phyloP scores from a whole-genome alignment of 2,113 vertebrate genomes.

The Phrynosoma blainvillii region DNA sequence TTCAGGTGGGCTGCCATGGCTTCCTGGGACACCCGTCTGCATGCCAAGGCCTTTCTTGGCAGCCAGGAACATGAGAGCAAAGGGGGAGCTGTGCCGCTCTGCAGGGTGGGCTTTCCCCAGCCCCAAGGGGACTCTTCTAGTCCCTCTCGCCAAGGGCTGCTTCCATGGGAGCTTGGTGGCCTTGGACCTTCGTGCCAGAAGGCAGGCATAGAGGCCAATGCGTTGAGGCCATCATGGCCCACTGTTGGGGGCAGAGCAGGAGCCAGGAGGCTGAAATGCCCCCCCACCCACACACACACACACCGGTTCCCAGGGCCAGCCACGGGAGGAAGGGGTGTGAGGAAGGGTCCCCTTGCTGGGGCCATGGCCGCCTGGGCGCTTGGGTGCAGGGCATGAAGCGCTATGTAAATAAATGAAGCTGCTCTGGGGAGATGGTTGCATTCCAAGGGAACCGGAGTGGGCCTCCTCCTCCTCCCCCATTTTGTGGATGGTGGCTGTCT shows the following conservation, averaged over 20 bases:
- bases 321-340: not conserved
- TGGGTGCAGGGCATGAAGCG: not conserved
- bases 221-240: too few relatives aligned
- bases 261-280: not conserved
- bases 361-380: not conserved
- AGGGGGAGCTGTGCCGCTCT: too few relatives aligned
- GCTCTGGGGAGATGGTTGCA: not conserved
- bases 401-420: too few relatives aligned
- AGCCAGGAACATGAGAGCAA: too few relatives aligned
- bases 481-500: constrained; percentile 28
- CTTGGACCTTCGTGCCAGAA: not conserved
- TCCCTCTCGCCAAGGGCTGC: not conserved
- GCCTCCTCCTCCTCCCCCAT: constrained; percentile 37
- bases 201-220: not conserved
- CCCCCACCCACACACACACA: too few relatives aligned
- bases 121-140: too few relatives aligned
- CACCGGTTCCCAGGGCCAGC: not conserved
- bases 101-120: too few relatives aligned
- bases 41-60: too few relatives aligned
- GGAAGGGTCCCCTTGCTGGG: not conserved
- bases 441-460: not conserved
- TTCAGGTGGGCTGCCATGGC: too few relatives aligned
- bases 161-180: too few relatives aligned
- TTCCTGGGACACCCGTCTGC: too few relatives aligned
- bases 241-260: not conserved